Evolutionary conservation across 2,888 invertebrate genomes (phyloP), one percentile per base, ranked within the genome.

Genomic region (Clitarchus hookeri): DNA sequence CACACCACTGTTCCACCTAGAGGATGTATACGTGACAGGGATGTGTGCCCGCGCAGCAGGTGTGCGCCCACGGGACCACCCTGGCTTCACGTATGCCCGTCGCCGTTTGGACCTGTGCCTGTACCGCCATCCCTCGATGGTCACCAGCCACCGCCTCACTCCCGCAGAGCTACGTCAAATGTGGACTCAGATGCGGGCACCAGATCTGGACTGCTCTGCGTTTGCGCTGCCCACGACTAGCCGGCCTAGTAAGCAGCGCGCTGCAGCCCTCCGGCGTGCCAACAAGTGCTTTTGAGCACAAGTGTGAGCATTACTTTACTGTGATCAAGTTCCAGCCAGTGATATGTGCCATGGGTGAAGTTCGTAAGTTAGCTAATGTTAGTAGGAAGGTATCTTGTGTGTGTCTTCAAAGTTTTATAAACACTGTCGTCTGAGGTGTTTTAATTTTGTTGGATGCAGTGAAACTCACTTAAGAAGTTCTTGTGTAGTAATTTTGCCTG

Each of bases 11-110:
- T 94, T 97, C 89, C 96, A 97, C 90, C 91, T 96, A 78, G 96
- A 96, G 91, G 96, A 96, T 90, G 94, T 96, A 27, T 96, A 95
- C 89, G 93, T 96, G 86, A 96, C 96, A n/a, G 96, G 96, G 92
- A 88, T 95, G 87, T 95, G 96, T 90, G 94, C 96, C 0, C 91
- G 92, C 23, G 93, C 92, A 11, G 94, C 95, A 0, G 91, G 92
- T 2, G 89, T 96, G 0, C 90, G 91, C 11, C 94, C 96, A 0
- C 92, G 93, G 53, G 94, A 95, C 91, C 94, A 95, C 91, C 92
- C 94, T 1, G 92, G 94, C 27, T 96, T 96, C 91, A 93, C 94
- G 89, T 95, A 94, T 88, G 89, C 91, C 84, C 91, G 91, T 89
- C 92, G 91, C 89, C 93, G 90, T 89, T 90, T 90, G 89, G 93